A percentile compares a stretch with the other conserved stretches of the same genome.
These are phyloP conservation scores for Trichomalopsis sarcophagae DNA, from an alignment of 1,140 invertebrate genomes.

Conservation along the genomic window DNA sequence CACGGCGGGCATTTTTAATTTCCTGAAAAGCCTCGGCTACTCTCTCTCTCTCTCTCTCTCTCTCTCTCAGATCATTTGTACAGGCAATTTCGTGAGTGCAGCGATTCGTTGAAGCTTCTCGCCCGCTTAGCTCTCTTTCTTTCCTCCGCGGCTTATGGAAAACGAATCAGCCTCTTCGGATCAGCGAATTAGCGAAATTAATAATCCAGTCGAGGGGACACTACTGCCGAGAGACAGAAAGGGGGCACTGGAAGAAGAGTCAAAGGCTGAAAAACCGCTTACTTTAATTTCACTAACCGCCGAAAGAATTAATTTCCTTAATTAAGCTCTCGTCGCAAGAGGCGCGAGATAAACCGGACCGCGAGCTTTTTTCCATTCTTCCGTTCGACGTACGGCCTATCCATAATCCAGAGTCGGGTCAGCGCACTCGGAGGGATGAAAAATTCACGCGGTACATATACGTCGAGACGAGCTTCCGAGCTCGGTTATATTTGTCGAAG, in stretches of 20 bases:
- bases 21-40: constrained; percentile 26
- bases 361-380: too few species aligned
- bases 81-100: constrained; percentile 49
- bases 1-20: constrained; percentile 45
- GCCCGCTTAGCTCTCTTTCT: background rate
- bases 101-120: constrained; percentile 23
- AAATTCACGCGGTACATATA: too few species aligned
- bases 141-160: constrained; percentile 9
- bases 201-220: background rate
- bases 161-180: background rate
- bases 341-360: background rate
- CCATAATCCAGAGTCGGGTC: too few species aligned
- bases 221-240: background rate
- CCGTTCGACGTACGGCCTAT: too few species aligned
- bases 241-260: background rate
- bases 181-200: constrained; percentile 35
- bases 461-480: too few species aligned
- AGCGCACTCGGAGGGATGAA: too few species aligned
- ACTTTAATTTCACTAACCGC: background rate
- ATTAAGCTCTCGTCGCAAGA: background rate
- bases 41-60: too few species aligned
- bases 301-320: constrained; percentile 30
- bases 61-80: constrained; percentile 29
- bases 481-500: constrained; percentile 5
- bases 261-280: constrained; percentile 8